Evolutionary conservation across 2,797 vertebrate species (phyloP).

Genomic region (Steatocranus sp.): DNA sequence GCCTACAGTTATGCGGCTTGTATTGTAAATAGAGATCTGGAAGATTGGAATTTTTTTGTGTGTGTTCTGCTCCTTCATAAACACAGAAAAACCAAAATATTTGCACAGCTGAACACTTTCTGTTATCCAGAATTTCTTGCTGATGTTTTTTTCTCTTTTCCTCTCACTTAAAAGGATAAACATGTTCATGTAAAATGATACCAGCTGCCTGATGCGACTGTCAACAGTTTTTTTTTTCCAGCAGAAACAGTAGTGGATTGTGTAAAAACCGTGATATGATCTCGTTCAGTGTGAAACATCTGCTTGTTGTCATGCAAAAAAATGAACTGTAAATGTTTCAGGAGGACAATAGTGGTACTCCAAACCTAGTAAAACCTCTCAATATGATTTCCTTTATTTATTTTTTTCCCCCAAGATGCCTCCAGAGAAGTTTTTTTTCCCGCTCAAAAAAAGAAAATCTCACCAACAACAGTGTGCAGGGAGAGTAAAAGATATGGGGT

Average conservation of each 20-base stretch:
- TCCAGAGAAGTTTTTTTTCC: conserved; percentile 49
- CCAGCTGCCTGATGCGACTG: background rate
- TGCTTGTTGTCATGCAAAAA: background rate
- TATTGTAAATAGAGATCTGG: background rate
- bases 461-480: background rate
- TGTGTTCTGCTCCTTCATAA: background rate
- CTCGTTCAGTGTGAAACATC: background rate
- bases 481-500: conserved; percentile 41
- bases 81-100: conserved; percentile 1
- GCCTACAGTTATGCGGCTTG: background rate
- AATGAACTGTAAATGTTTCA: background rate
- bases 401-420: conserved; percentile 66
- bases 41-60: background rate
- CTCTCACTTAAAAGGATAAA: conserved; percentile 15
- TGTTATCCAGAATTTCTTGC: conserved; percentile 23
- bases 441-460: conserved; percentile 10
- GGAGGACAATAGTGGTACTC: background rate
- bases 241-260: background rate
- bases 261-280: background rate
- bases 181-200: background rate
- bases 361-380: background rate
- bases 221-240: background rate
- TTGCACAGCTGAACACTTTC: background rate
- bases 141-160: background rate
- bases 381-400: conserved; percentile 41